Evolutionary conservation across 2,888 invertebrate genomes (phyloP).

Genomic region (Branchinecta sandiegonensis): DNA sequence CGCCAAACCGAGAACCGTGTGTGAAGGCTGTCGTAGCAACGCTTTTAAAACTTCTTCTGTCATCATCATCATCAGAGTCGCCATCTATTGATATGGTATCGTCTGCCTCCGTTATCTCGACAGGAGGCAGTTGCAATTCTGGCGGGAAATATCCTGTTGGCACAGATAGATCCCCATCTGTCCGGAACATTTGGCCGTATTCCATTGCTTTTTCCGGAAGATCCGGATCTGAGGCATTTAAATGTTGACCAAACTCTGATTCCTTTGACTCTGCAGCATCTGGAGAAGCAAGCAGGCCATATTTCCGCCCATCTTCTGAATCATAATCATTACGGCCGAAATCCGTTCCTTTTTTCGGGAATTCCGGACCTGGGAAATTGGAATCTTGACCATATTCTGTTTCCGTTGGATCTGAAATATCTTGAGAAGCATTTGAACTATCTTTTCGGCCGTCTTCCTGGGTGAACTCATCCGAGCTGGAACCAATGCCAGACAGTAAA

Average conservation of each 20-base stretch:
- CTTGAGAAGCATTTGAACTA: slow-evolving; percentile 16
- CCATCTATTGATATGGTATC: slow-evolving; percentile 22
- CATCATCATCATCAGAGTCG: slow-evolving; percentile 19
- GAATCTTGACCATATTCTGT: not conserved
- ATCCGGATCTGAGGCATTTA: not conserved
- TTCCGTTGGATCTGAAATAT: not conserved
- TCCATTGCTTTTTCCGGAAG: not conserved
- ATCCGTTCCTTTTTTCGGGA: not conserved
- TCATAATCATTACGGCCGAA: too few relatives aligned
- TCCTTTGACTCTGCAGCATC: too few relatives aligned
- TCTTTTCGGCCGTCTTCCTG: slow-evolving; percentile 19
- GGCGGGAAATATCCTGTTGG: not conserved
- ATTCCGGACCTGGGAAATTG: not conserved
- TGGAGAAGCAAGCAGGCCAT: too few relatives aligned
- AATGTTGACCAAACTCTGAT: too few relatives aligned
- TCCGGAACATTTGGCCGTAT: too few relatives aligned
- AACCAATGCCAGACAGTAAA: slow-evolving; percentile 23
- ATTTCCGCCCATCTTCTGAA: too few relatives aligned
- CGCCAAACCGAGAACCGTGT: slow-evolving; percentile 15
- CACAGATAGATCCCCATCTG: too few relatives aligned
- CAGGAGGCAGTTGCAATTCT: not conserved
- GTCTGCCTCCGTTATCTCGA: not conserved
- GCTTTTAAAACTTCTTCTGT: not conserved
- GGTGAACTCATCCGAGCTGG: slow-evolving; percentile 18
- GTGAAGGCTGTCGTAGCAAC: not conserved